Base-by-base conservation (phyloP, 2,797 vertebrate genomes). In the Chaunax sp. region DNA sequence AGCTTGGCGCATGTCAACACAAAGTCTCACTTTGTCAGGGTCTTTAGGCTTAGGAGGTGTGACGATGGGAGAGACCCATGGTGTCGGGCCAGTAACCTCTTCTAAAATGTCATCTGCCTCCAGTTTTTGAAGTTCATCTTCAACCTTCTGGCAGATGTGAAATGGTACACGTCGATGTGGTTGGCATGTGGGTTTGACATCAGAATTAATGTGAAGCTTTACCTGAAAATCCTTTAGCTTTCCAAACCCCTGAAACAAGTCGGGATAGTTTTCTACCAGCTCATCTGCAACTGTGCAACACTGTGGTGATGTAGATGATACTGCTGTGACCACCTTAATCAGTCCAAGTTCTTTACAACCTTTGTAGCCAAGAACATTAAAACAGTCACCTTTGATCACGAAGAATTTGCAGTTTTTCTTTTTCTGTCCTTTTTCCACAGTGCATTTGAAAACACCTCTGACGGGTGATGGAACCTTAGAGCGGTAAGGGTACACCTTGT, bases 171-270 rank as follows among this genome's bases (percentile, higher is more conserved):
- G 4, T 15, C 47, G 2, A 9, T 80, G 61, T 52, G 56, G 76
- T 23, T 77, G 78, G 3, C 52, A 69, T 15, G 63, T 54, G 1
- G n/a, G n/a, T n/a, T n/a, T n/a, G n/a, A n/a, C n/a, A n/a, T n/a
- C n/a, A n/a, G n/a, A n/a, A n/a, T n/a, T 62, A 1, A 81, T 81
- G 57, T 83, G 78, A 0, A 72, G 60, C 3, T 63, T 74, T 5
- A 72, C 64, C 6, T 76, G 66, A 62, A 79, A 45, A 15, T 81
- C 14, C 40, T 72, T 80, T 6, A 77, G 20, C 13, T 64, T 71
- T 0, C n/a, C 41, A 11, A 43, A n/a, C 8, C 41, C 41, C 4
- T 43, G 18, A 9, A 43, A 43, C n/a, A 43, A 18, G 6, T n/a
- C 40, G 7, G 40, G 40, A 8, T 41, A 8, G 18, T 9, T 41